phyloP scores from a whole-genome alignment of 2,113 vertebrate species.

The Sturnira hondurensis region DNA sequence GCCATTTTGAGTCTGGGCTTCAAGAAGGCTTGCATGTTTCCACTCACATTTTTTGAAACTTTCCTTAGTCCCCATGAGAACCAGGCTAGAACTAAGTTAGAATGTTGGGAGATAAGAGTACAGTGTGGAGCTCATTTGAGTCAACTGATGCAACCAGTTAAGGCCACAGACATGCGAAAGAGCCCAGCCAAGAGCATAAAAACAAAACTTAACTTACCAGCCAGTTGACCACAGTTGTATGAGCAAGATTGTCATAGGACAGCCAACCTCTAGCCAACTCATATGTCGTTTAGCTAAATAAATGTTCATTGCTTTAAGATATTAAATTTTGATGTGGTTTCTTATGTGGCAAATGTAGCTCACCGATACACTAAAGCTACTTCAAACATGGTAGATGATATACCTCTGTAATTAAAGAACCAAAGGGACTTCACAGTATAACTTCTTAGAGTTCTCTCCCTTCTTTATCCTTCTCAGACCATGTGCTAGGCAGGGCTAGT shows the following conservation, averaged over 20 bases:
- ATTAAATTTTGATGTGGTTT: not conserved
- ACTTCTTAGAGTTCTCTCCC: not conserved
- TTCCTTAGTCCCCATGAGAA: not conserved
- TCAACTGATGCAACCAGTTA: not conserved
- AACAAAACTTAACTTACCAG: not conserved
- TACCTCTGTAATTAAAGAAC: not conserved
- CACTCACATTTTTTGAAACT: not conserved
- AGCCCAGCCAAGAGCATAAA: not conserved
- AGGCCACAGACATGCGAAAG: not conserved
- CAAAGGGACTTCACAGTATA: not conserved
- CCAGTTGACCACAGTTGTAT: not conserved
- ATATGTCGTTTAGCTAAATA: not conserved
- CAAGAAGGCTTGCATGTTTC: not conserved
- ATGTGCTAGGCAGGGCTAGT: not conserved
- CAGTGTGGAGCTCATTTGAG: not conserved
- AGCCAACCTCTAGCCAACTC: not conserved
- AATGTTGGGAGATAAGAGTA: not conserved
- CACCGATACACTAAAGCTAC: not conserved
- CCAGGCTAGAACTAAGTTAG: not conserved
- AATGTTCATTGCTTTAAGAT: not conserved
- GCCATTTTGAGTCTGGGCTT: not conserved
- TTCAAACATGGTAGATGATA: not conserved
- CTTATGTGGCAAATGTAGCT: not conserved
- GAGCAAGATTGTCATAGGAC: not conserved
- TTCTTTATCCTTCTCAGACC: not conserved